Evolutionary conservation across 1,140 invertebrate genomes (phyloP).

Genomic region (Colletes gigas): DNA sequence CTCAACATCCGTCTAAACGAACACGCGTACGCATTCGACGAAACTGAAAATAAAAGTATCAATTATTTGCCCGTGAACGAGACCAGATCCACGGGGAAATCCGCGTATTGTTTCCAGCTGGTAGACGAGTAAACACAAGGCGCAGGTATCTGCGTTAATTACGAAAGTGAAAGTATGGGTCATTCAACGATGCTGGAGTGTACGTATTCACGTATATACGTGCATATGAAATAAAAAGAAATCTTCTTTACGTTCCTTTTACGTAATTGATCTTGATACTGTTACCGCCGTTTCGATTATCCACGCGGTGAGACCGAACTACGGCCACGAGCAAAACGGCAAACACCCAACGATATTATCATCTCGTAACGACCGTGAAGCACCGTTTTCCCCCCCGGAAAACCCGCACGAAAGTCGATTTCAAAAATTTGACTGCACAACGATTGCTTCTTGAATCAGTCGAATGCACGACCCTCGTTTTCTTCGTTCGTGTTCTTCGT

Average conservation of each 20-base stretch:
- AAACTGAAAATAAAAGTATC: neutral
- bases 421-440: no score
- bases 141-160: conserved; percentile 52
- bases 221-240: conserved; percentile 60
- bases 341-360: no score
- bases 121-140: conserved; percentile 23
- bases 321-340: no score
- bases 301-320: neutral
- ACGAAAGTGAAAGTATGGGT: conserved; percentile 75
- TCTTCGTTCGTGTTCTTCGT: no score
- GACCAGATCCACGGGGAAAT: conserved; percentile 26
- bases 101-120: conserved; percentile 31
- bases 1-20: neutral
- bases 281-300: conserved; percentile 32
- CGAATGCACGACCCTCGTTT: no score
- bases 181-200: conserved; percentile 55
- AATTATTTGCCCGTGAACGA: neutral
- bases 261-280: conserved; percentile 64
- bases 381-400: no score
- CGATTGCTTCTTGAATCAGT: no score
- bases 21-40: neutral
- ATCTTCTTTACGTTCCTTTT: conserved; percentile 58
- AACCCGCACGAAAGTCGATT: no score
- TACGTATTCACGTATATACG: neutral
- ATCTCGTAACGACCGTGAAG: no score